Evolutionary conservation across 2,797 vertebrate species (phyloP).

Genomic region (Acipenser ruthenus): DNA sequence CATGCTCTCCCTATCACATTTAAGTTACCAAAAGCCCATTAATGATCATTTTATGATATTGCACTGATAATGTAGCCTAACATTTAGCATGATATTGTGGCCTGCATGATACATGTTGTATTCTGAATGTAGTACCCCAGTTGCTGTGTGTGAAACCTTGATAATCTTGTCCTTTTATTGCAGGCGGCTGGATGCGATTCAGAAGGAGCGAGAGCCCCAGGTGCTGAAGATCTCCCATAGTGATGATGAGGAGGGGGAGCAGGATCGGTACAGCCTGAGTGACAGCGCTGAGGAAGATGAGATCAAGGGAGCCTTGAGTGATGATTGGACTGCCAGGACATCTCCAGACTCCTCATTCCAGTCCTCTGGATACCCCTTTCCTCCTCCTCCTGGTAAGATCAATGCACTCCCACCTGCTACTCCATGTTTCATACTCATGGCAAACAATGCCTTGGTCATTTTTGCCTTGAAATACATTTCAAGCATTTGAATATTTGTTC

Average conservation of each 20-base stretch:
- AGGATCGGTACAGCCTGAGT: conserved; percentile 26
- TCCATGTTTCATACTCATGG: no score
- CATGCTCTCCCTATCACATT: no score
- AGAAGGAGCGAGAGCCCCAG: conserved; percentile 48
- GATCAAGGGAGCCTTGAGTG: conserved; percentile 21
- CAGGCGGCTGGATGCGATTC: conserved; percentile 55
- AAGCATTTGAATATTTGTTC: no score
- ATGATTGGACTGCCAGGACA: conserved; percentile 24
- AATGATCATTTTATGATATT: no score
- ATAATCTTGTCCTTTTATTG: conserved; percentile 16
- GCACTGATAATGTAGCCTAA: no score
- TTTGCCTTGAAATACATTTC: no score
- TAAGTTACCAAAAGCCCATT: no score
- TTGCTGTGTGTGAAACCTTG: not conserved
- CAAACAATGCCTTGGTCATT: no score
- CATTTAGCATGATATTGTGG: no score
- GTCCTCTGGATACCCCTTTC: conserved; percentile 29
- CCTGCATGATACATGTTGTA: not conserved
- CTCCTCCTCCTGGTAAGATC: conserved; percentile 45
- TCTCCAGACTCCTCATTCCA: conserved; percentile 48
- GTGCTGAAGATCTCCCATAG: conserved; percentile 43
- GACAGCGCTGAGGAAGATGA: conserved; percentile 27
- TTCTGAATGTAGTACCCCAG: conserved; percentile 10
- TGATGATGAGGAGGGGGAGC: conserved; percentile 41
- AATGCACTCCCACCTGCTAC: no score